phyloP scores from a whole-genome alignment of 1,140 invertebrate species.

The Steinernema khuongi region DNA sequence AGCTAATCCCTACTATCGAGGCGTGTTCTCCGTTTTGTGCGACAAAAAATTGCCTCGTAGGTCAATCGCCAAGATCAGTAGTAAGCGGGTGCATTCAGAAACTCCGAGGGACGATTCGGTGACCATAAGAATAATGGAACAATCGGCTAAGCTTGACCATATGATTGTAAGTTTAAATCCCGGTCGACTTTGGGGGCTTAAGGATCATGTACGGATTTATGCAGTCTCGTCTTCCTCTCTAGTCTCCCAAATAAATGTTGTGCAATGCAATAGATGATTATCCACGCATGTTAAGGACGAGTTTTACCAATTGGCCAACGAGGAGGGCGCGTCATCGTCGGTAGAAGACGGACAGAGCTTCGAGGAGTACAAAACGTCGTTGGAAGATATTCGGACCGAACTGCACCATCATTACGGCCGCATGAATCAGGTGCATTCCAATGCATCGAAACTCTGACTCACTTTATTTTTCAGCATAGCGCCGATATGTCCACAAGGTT shows the following conservation, averaged over 20 bases:
- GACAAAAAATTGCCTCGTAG: background rate
- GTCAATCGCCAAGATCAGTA: background rate
- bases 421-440: background rate
- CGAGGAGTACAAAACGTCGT: background rate
- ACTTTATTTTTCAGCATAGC: background rate
- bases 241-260: too few species aligned
- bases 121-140: background rate
- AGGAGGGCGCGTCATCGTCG: background rate
- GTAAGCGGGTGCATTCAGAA: background rate
- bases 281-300: slow-evolving; percentile 4
- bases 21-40: background rate
- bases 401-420: background rate
- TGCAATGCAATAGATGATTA: too few species aligned
- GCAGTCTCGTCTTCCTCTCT: too few species aligned
- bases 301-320: background rate
- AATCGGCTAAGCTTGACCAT: background rate
- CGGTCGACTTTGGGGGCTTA: too few species aligned
- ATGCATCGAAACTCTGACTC: background rate
- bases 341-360: background rate
- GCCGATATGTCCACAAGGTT: background rate
- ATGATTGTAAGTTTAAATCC: slow-evolving; percentile 14
- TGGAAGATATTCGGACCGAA: background rate
- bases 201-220: too few species aligned
- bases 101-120: background rate
- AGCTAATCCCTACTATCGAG: background rate